phyloP scores from a whole-genome alignment of 2,113 vertebrate species.

The Cacatua alba region DNA sequence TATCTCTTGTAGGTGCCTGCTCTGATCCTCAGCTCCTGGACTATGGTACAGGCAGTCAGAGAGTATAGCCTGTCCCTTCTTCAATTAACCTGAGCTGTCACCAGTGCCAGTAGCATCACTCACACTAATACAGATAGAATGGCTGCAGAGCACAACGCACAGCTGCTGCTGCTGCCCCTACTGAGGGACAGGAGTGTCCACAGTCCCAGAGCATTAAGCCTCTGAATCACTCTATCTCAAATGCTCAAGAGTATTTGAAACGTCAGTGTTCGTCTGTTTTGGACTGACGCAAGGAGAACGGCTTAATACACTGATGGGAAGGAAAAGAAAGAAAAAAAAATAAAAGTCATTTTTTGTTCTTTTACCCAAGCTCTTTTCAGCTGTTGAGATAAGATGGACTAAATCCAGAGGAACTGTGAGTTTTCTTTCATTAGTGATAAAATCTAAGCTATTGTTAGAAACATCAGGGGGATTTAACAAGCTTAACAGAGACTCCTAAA shows the following conservation, averaged over 20 bases:
- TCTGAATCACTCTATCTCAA: not conserved
- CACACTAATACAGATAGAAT: not conserved
- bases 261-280: not conserved
- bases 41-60: not conserved
- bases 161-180: not conserved
- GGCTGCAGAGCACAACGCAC: not conserved
- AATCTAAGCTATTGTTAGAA: conserved; percentile 39
- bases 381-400: conserved; percentile 16
- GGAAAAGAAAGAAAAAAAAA: not conserved
- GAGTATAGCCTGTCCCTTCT: not conserved
- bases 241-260: not conserved
- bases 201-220: not conserved
- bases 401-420: not conserved
- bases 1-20: not conserved
- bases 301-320: not conserved
- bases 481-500: conserved; percentile 17
- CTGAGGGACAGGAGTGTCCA: not conserved
- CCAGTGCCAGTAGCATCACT: not conserved
- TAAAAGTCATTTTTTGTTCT: not conserved
- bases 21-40: not conserved
- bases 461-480: conserved; percentile 17
- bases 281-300: not conserved
- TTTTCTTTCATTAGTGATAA: conserved; percentile 33
- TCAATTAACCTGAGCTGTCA: not conserved
- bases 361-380: not conserved